These are phyloP conservation scores for Agrotis segetum DNA, from an alignment of 2,888 invertebrate genomes.

Conservation along the genomic window DNA sequence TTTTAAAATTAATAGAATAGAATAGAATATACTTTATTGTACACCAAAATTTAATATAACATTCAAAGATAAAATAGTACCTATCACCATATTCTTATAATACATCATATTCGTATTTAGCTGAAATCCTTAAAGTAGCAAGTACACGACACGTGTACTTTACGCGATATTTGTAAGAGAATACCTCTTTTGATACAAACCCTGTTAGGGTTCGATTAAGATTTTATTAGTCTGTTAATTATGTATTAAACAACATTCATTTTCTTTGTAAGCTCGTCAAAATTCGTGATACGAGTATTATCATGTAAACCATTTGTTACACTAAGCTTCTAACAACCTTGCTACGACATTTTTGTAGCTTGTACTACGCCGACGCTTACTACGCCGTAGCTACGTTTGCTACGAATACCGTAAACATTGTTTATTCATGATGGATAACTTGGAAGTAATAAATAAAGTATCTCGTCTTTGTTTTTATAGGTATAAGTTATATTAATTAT, in stretches of 20 bases:
- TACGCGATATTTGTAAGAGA: not conserved
- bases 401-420: conserved; percentile 50
- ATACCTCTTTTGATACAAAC: not conserved
- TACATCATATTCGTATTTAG: no score
- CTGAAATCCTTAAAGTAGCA: not conserved
- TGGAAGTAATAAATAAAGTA: conserved; percentile 38
- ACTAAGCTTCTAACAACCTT: conserved; percentile 14
- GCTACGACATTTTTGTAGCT: conserved; percentile 50
- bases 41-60: no score
- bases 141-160: not conserved
- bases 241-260: not conserved
- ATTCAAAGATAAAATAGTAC: not conserved
- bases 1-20: not conserved
- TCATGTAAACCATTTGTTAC: not conserved
- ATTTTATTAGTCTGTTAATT: no score
- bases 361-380: conserved; percentile 53
- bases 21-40: no score
- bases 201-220: not conserved
- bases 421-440: conserved; percentile 44
- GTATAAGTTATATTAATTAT: conserved; percentile 45
- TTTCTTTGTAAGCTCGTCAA: not conserved
- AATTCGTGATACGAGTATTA: not conserved
- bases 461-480: conserved; percentile 25
- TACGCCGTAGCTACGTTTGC: conserved; percentile 68
- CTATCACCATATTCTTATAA: not conserved